phyloP scores from a whole-genome alignment of 2,113 vertebrate species.

The Redunca redunca region DNA sequence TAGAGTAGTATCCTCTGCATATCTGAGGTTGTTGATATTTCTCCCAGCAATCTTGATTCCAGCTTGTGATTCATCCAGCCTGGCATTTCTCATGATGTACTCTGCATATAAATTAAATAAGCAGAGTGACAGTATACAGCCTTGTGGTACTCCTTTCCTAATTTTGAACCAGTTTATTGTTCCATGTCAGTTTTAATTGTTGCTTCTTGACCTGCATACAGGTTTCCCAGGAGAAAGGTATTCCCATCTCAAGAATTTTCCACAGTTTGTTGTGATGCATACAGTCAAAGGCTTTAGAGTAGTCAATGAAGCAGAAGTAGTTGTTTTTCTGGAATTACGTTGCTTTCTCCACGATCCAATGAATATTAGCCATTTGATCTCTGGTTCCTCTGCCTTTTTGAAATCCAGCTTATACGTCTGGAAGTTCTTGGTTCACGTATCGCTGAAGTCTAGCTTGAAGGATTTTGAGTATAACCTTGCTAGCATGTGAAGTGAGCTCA shows the following conservation, averaged over 20 bases:
- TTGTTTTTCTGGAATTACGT: background rate
- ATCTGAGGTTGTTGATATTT: background rate
- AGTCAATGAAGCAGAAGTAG: background rate
- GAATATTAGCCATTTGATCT: background rate
- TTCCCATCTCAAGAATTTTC: background rate
- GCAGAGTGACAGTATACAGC: background rate
- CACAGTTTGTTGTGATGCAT: background rate
- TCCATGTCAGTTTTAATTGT: background rate
- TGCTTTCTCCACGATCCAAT: background rate
- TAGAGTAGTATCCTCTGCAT: background rate
- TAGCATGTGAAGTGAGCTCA: background rate
- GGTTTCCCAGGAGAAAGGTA: background rate
- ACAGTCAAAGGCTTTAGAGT: background rate
- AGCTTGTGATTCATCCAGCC: background rate
- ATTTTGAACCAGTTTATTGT: background rate
- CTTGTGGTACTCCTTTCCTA: background rate
- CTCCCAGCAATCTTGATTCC: background rate
- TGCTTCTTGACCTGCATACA: background rate
- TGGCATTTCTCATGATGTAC: fast-evolving
- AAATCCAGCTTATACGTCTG: background rate
- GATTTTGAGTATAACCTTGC: background rate
- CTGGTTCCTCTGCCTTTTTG: background rate
- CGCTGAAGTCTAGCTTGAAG: background rate
- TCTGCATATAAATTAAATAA: background rate
- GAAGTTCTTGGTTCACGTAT: background rate